These are phyloP conservation scores for Leptinotarsa tumamoca DNA, from an alignment of 2,888 invertebrate species.

Conservation along the genomic window DNA sequence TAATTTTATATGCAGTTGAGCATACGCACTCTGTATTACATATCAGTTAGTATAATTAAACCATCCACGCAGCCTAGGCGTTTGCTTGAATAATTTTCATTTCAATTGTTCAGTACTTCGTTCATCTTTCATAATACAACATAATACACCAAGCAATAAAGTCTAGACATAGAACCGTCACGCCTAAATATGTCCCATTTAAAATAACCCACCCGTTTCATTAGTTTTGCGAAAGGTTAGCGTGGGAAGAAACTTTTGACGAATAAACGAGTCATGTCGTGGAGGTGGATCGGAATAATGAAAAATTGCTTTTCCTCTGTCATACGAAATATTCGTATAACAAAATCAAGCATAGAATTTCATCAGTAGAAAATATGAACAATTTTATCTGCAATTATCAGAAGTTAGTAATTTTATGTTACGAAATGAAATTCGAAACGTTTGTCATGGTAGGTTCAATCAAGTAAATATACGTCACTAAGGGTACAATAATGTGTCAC, in stretches of 20 bases:
- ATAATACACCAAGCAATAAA: constrained; percentile 9
- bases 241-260: constrained; percentile 19
- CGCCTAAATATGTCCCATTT: constrained; percentile 27
- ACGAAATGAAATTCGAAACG: too few species aligned
- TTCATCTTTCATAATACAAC: constrained; percentile 5
- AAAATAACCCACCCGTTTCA: constrained; percentile 22
- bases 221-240: constrained; percentile 3
- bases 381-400: too few species aligned
- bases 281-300: neutral
- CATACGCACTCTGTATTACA: neutral
- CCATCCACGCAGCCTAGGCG: neutral
- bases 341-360: too few species aligned
- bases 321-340: too few species aligned
- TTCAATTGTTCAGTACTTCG: constrained; percentile 11
- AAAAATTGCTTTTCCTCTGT: neutral
- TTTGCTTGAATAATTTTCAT: constrained; percentile 3
- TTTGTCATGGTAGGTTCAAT: too few species aligned
- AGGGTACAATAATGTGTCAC: too few species aligned
- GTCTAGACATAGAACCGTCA: constrained; percentile 21
- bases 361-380: too few species aligned
- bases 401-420: too few species aligned
- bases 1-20: too few species aligned
- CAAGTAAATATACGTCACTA: too few species aligned
- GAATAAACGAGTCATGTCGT: constrained; percentile 14
- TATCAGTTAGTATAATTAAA: neutral